phyloP scores from a whole-genome alignment of 2,888 invertebrate genomes.

The Heliconius aoede region DNA sequence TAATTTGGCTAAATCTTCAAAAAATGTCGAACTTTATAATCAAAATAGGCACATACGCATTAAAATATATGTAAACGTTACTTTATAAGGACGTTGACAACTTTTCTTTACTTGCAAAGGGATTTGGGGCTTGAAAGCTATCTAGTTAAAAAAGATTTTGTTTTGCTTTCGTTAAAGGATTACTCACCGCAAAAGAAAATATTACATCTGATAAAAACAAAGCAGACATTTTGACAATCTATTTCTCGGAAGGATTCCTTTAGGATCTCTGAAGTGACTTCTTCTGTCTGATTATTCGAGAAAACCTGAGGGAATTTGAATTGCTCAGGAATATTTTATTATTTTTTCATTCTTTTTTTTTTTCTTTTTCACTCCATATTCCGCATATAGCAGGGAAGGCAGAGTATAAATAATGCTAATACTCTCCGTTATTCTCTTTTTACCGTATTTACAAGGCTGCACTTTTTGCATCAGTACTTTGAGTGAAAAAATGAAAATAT shows the following conservation, averaged over 20 bases:
- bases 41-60: not conserved
- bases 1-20: not conserved
- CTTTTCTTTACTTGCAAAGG: constrained; percentile 9
- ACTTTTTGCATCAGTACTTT: no score
- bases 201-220: constrained; percentile 12
- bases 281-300: not conserved
- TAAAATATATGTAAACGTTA: not conserved
- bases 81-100: not conserved
- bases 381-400: no score
- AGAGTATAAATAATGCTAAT: no score
- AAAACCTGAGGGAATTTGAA: not conserved
- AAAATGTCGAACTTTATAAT: not conserved
- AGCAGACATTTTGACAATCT: constrained; percentile 7
- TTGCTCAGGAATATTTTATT: not conserved
- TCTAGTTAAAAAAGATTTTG: constrained; percentile 18
- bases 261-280: not conserved
- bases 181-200: constrained; percentile 1
- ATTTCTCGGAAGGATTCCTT: not conserved
- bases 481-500: no score
- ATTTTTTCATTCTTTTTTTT: no score
- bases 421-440: no score
- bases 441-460: no score
- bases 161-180: constrained; percentile 12
- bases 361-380: no score
- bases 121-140: constrained; percentile 8